phyloP scores from a whole-genome alignment of 2,113 vertebrate species.

The Baryphthengus martii region DNA sequence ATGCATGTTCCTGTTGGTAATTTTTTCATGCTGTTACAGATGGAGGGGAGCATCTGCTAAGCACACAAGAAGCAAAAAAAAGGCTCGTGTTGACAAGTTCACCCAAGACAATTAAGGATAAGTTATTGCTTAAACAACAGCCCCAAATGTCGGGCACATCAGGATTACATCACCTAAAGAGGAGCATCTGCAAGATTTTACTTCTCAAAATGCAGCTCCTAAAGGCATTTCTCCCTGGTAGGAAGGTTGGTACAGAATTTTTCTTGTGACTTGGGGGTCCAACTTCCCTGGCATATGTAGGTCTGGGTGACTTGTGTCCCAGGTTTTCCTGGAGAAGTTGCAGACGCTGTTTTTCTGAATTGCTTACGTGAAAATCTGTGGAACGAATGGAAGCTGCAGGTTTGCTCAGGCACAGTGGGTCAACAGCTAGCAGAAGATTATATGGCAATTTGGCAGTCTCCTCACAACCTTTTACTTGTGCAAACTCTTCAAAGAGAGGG shows the following conservation, averaged over 20 bases:
- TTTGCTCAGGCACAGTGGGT: not conserved
- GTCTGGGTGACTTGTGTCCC: rapidly evolving
- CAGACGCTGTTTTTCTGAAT: not conserved
- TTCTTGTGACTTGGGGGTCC: not conserved
- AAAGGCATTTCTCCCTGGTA: not conserved
- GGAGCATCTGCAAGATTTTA: not conserved
- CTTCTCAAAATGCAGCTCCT: not conserved
- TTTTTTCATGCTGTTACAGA: conserved; percentile 25
- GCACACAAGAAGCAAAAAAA: not conserved
- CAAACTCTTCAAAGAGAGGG: not conserved
- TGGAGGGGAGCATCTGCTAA: not conserved
- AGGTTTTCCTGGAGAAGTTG: not conserved
- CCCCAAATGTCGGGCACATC: not conserved
- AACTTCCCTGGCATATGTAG: not conserved
- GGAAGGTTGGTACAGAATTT: not conserved
- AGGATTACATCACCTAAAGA: conserved; percentile 6
- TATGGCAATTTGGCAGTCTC: not conserved
- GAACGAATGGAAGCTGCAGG: not conserved
- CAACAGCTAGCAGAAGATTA: not conserved
- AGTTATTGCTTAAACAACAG: conserved; percentile 29
- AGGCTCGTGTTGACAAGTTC: conserved; percentile 33
- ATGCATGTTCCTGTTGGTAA: not conserved
- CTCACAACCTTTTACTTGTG: not conserved
- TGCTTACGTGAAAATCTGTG: not conserved
- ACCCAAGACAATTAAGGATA: conserved; percentile 35